These are phyloP conservation scores for Rhynchonycteris naso DNA, from an alignment of 2,797 vertebrate genomes.

Conservation along the genomic window DNA sequence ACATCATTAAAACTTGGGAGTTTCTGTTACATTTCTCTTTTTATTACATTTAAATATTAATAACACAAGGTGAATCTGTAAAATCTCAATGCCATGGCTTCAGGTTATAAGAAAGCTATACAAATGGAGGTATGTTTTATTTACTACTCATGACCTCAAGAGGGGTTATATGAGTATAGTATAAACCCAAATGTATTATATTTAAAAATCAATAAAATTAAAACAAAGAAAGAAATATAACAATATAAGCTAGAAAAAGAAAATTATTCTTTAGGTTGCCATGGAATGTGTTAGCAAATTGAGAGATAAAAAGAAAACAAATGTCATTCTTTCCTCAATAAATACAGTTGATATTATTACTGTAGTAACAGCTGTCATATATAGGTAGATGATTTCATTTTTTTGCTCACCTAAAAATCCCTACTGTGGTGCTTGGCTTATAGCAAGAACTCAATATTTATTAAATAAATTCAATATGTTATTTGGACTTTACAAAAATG, in stretches of 20 bases:
- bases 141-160: constrained; percentile 14
- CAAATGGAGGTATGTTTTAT: neutral
- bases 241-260: neutral
- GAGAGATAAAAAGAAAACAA: constrained; percentile 13
- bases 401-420: neutral
- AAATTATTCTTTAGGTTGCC: neutral
- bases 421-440: neutral
- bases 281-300: neutral
- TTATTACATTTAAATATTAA: neutral
- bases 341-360: neutral
- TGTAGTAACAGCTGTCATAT: neutral
- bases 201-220: constrained; percentile 44
- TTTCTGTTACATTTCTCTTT: neutral
- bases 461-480: neutral
- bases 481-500: neutral
- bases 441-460: neutral
- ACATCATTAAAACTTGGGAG: neutral
- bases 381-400: neutral
- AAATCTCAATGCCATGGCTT: neutral
- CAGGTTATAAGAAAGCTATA: neutral
- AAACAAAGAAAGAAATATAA: constrained; percentile 19
- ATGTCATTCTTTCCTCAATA: neutral
- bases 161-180: neutral
- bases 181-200: neutral
- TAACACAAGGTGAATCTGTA: neutral